Base-by-base conservation (phyloP, 2,888 invertebrate species). In the Carabus problematicus region DNA sequence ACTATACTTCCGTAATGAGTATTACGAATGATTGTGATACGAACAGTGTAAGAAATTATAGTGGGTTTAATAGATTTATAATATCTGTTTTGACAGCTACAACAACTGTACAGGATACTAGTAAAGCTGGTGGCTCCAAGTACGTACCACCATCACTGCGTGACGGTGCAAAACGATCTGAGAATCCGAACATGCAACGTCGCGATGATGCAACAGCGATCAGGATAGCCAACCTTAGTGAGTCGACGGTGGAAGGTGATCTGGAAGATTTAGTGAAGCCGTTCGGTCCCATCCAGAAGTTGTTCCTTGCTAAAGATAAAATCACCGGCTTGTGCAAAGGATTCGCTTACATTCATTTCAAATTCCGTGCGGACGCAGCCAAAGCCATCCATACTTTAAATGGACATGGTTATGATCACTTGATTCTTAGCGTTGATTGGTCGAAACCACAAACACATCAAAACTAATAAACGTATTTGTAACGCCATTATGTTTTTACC, bases 391-490 rank as follows among this genome's bases (percentile, higher is more conserved):
- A 89, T 71, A 87, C 88, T 63, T 87, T 98, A 11, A 92, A 97
- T 78, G 97, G 97, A 0, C 93, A 94, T 80, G 97, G 98, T 72
- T 98, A 97, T 80, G 98, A 98, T 83, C 98, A 99, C 85, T 89
- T 99, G 75, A 99, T 99, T 81, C 86, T 99, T 64, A 95, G 90
- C 82, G 99, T 98, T n/a, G 98, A 98, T 84, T 98, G 98, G 98
- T 97, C 98, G 0, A 98, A 97, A 80, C 94, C 94, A 49, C 91
- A 71, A 16, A 66, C 72, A 47, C 73, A 73, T 71, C 73, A 73
- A 47, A 75, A 64, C 70, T 72, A 74, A 55, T 64, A 29, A 29
- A 29, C 29, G 6, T 29, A 29, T 29, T 29, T 29, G 29, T 29
- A 29, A 29, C 29, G 29, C 29, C 29, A 29, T 29, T 29, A 3